Percentiles rank a stretch among this genome's conserved stretches.
Evolutionary conservation across 2,797 vertebrate genomes (phyloP).

Genomic region (Streptopelia turtur): DNA sequence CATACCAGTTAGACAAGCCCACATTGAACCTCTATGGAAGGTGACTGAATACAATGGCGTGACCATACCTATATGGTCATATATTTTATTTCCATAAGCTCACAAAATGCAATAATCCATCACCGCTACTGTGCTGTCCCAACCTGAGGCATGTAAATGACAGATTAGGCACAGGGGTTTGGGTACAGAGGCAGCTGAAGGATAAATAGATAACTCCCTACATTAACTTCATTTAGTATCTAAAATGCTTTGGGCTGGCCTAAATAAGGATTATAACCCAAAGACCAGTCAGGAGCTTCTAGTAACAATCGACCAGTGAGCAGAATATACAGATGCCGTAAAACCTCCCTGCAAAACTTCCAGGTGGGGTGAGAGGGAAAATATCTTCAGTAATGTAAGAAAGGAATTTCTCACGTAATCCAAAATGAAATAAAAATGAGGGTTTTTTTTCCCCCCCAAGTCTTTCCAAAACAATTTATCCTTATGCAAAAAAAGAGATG

Average conservation of each 20-base stretch:
- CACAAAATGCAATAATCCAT: not conserved
- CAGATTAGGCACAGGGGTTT: not conserved
- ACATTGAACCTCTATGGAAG: not conserved
- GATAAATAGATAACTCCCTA: not conserved
- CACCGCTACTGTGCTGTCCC: not conserved
- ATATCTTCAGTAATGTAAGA: not conserved
- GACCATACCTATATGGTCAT: not conserved
- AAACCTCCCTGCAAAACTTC: not conserved
- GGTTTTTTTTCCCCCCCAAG: accelerated
- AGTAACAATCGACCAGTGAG: not conserved
- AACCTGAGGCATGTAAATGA: not conserved
- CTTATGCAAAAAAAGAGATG: not conserved
- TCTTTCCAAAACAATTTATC: not conserved
- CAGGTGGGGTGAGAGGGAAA: accelerated
- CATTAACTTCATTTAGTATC: not conserved
- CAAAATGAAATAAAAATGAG: not conserved
- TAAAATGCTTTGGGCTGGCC: not conserved
- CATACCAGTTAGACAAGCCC: not conserved
- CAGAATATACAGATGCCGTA: not conserved
- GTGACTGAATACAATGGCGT: not conserved
- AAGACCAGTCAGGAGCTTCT: conserved; percentile 17
- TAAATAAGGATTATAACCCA: not conserved
- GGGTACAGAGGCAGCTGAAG: not conserved
- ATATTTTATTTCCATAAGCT: not conserved
- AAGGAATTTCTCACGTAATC: not conserved